phyloP scores from a whole-genome alignment of 2,113 vertebrate genomes.

The Xiphophorus couchianus region DNA sequence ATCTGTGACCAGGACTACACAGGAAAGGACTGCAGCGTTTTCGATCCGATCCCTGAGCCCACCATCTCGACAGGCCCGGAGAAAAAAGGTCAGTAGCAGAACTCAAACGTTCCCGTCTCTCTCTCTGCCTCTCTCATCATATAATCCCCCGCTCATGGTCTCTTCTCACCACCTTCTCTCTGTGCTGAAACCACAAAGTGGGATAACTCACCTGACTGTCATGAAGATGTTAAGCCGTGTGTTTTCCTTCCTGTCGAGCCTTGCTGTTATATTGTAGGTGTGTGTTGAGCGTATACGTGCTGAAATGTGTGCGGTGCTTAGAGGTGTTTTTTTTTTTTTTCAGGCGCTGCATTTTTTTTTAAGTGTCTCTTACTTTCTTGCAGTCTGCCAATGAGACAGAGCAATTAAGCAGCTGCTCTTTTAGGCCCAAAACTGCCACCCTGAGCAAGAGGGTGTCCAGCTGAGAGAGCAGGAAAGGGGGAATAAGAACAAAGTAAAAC shows the following conservation, averaged over 20 bases:
- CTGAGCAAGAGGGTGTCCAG: slow-evolving; percentile 59
- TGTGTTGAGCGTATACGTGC: slow-evolving; percentile 40
- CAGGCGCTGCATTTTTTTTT: slow-evolving; percentile 45
- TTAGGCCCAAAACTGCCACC: slow-evolving; percentile 57
- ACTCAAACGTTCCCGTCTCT: slow-evolving; percentile 9
- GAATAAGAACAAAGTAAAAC: slow-evolving; percentile 68
- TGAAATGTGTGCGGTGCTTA: slow-evolving; percentile 24
- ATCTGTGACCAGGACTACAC: slow-evolving; percentile 95
- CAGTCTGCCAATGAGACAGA: slow-evolving; percentile 71
- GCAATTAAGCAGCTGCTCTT: slow-evolving; percentile 65
- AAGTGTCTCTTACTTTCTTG: slow-evolving; percentile 74
- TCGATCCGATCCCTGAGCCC: slow-evolving; percentile 89
- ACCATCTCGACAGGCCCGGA: slow-evolving; percentile 83
- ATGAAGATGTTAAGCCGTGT: slow-evolving; percentile 13
- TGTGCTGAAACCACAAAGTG: slow-evolving; percentile 18
- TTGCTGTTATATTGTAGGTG: slow-evolving; percentile 29
- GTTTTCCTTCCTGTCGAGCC: slow-evolving; percentile 35
- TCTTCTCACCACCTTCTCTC: slow-evolving; percentile 41
- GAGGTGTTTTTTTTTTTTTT: slow-evolving; percentile 29
- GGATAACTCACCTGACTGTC: slow-evolving; percentile 15
- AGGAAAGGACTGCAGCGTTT: slow-evolving; percentile 94
- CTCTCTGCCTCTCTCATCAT: slow-evolving; percentile 40
- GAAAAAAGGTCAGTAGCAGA: slow-evolving; percentile 85
- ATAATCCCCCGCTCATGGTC: slow-evolving; percentile 46
- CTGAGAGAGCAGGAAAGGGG: slow-evolving; percentile 69